These are phyloP conservation scores for Numenius arquata DNA, from an alignment of 2,113 vertebrate genomes.

Conservation along the genomic window DNA sequence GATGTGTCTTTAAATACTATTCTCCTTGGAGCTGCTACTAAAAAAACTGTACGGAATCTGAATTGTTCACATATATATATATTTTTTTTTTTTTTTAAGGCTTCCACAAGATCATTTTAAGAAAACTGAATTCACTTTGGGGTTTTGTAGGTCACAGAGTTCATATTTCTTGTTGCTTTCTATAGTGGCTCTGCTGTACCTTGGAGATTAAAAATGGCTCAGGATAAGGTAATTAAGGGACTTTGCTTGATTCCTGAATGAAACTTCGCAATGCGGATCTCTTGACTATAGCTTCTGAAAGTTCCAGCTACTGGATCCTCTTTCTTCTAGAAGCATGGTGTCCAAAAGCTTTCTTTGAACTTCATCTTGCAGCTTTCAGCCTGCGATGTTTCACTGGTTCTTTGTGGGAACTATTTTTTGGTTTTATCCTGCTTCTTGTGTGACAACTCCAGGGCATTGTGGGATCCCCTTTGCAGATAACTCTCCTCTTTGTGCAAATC, in stretches of 20 bases:
- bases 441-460: neutral
- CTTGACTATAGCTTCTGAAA: neutral
- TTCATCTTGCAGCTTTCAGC: neutral
- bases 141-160: neutral
- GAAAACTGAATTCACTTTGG: neutral
- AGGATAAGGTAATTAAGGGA: neutral
- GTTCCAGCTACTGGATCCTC: neutral
- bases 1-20: rapidly evolving
- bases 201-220: neutral
- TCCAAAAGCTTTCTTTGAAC: neutral
- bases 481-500: neutral
- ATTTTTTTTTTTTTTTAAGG: neutral
- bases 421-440: neutral
- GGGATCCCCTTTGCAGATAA: neutral
- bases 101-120: neutral
- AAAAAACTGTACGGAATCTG: neutral
- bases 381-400: neutral
- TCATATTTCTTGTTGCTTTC: neutral
- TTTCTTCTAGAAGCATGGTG: neutral
- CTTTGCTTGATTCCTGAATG: neutral
- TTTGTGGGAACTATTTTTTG: neutral
- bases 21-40: neutral
- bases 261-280: neutral
- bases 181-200: neutral
- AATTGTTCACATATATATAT: neutral